Evolutionary conservation across 2,888 invertebrate genomes (phyloP), one percentile per base, ranked within the genome.

Genomic region (Sycophila texana): DNA sequence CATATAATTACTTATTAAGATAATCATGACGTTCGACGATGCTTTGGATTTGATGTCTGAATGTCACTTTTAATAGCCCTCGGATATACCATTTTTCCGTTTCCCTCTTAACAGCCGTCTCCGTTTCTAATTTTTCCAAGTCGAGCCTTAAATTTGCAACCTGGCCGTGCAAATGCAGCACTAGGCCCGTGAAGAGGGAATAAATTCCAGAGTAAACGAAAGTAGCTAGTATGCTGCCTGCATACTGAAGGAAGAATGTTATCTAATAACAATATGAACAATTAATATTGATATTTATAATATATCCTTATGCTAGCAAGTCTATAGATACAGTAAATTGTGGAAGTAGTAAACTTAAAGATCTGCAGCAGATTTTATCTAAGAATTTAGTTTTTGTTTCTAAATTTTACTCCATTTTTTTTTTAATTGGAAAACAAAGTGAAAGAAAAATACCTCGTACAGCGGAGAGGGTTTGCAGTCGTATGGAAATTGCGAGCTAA

Each of bases 81-180:
- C 39, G 39, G 10, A 10, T 39, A 39, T 39, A 10, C 39, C 39
- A 39, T 10, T 39, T 39, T 5, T 10, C 7, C 39, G 10, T n/a
- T n/a, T n/a, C n/a, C n/a, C n/a, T n/a, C n/a, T n/a, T n/a, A n/a
- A n/a, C n/a, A n/a, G n/a, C n/a, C n/a, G n/a, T n/a, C n/a, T n/a
- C n/a, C n/a, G 5, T 0, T 39, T 39, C n/a, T 4, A 71, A 5
- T 13, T 49, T 53, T 13, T 77, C 74, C 18, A 81, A 4, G 3
- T 12, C 14, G 1, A 26, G 12, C 20, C 70, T 72, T n/a, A 82
- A 30, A 72, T 77, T 80, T 1, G 76, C 76, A 0, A 88, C 74
- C 77, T 88, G 88, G 1, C 86, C 87, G 20, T 86, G 86, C 10
- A 87, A 53, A 72, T 88, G 88, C 30, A 87, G 67, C 4, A 86